These are phyloP conservation scores for Stenchaetothrips biformis DNA, from an alignment of 2,888 invertebrate genomes.

Conservation along the genomic window DNA sequence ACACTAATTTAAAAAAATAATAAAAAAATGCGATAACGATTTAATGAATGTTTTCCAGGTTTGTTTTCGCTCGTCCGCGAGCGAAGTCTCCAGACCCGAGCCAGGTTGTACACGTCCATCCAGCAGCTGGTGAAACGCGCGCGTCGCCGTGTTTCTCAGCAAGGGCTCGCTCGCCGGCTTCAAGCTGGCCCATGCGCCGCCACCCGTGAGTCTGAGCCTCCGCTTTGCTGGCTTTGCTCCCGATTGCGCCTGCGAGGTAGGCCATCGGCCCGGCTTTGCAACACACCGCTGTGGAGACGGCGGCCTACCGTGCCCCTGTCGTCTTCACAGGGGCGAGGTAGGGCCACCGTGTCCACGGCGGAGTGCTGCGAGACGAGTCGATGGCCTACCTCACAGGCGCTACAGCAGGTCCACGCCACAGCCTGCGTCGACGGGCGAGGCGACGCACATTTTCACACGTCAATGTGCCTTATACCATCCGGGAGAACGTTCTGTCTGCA, in stretches of 20 bases:
- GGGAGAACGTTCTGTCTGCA: neutral
- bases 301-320: too few relatives aligned
- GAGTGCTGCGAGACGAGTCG: too few relatives aligned
- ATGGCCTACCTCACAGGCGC: too few relatives aligned
- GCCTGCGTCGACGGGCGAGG: neutral
- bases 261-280: too few relatives aligned
- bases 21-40: neutral
- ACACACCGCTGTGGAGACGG: too few relatives aligned
- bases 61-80: slow-evolving; percentile 32
- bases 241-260: too few relatives aligned
- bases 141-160: slow-evolving; percentile 44
- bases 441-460: too few relatives aligned
- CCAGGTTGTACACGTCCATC: slow-evolving; percentile 36
- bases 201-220: neutral
- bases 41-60: slow-evolving; percentile 30
- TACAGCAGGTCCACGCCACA: neutral
- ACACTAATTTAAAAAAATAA: neutral
- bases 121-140: slow-evolving; percentile 38
- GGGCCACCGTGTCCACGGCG: too few relatives aligned
- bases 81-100: slow-evolving; percentile 38
- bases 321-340: too few relatives aligned
- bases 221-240: too few relatives aligned
- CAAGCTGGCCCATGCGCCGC: slow-evolving; percentile 39
- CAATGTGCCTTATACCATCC: too few relatives aligned
- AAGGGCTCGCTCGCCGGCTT: slow-evolving; percentile 43